Conservation (phyloP, 2,797 vertebrate species). For the Helostoma temminkii region DNA sequence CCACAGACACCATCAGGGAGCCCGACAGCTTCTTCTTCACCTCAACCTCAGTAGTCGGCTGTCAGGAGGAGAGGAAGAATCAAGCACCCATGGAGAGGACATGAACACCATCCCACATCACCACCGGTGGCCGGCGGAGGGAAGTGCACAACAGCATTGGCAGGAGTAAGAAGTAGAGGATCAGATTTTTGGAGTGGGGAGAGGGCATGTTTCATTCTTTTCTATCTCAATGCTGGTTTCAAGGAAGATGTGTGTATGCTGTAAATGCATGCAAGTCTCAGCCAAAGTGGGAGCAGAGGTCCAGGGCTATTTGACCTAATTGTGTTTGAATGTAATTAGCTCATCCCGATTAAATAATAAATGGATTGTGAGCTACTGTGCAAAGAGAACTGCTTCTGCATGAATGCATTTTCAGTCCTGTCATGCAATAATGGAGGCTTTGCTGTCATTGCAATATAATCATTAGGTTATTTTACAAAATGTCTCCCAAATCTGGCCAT, state of each 20-base stretch:
- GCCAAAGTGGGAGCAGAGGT: conserved; percentile 80
- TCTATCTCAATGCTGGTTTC: conserved; percentile 78
- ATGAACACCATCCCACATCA: conserved; percentile 83
- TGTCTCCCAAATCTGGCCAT: conserved; percentile 77
- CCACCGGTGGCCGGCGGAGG: conserved; percentile 79
- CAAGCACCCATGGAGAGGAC: conserved; percentile 83
- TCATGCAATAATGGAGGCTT: conserved; percentile 82
- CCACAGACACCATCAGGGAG: conserved; percentile 98
- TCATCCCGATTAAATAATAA: conserved; percentile 71
- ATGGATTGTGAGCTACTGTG: conserved; percentile 73
- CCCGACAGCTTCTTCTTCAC: conserved; percentile 98
- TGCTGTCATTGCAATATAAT: conserved; percentile 84
- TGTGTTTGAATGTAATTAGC: conserved; percentile 71
- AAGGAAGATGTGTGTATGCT: conserved; percentile 75
- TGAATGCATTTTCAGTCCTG: conserved; percentile 77
- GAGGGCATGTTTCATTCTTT: conserved; percentile 61
- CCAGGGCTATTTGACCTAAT: conserved; percentile 73
- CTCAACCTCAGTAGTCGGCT: conserved; percentile 96
- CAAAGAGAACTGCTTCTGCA: conserved; percentile 75
- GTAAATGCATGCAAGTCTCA: conserved; percentile 82
- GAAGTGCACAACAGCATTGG: conserved; percentile 81
- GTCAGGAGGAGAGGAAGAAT: conserved; percentile 85
- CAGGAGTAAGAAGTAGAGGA: conserved; percentile 68
- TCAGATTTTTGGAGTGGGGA: conserved; percentile 50
- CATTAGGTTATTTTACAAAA: conserved; percentile 68